Evolutionary conservation across 2,797 vertebrate genomes (phyloP), one percentile per base, ranked within the genome.

Genomic region (Semaprochilodus insignis): DNA sequence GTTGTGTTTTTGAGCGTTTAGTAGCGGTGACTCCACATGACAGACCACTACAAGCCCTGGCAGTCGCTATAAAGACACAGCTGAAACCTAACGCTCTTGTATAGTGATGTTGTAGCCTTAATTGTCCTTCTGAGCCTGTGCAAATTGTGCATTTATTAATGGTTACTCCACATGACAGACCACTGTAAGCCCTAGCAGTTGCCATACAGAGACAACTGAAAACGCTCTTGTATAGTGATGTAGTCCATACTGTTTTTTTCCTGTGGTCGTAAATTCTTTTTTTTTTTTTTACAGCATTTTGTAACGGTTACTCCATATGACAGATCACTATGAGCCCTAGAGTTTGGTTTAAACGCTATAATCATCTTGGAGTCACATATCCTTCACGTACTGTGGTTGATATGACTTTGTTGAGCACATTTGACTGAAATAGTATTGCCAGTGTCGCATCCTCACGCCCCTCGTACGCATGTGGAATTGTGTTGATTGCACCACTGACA

Each of bases 361-460:
- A 21, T 13, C 19, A 25, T 55, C 15, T 15, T 55, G 14, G 15
- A 19, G 36, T 40, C 65, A 67, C 11, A 67, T 40, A 21, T 40
- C 16, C 21, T n/a, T 34, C 31, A 1, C 7, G 17, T 4, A 21
- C 5, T 7, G 36, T 70, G 19, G 57, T 27, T 52, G 13, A 44
- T 77, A n/a, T 57, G 74, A 71, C 75, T 85, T 54, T 36, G 40
- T 70, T n/a, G 16, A 7, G 52, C 48, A 65, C 31, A 34, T 72
- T 54, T 19, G 17, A 25, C 21, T 81, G 27, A 74, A 74, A 23
- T 59, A 16, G 27, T 76, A 23, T 11, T 44, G 8, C 5, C 8
- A 44, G 8, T n/a, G 66, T 81, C 79, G 48, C 31, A 65, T 52
- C 62, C 55, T 25, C 48, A 81, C 23, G 80, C 76, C 76, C 74